Evolutionary conservation across 2,113 vertebrate species (phyloP).

Genomic region (Heterotis niloticus): DNA sequence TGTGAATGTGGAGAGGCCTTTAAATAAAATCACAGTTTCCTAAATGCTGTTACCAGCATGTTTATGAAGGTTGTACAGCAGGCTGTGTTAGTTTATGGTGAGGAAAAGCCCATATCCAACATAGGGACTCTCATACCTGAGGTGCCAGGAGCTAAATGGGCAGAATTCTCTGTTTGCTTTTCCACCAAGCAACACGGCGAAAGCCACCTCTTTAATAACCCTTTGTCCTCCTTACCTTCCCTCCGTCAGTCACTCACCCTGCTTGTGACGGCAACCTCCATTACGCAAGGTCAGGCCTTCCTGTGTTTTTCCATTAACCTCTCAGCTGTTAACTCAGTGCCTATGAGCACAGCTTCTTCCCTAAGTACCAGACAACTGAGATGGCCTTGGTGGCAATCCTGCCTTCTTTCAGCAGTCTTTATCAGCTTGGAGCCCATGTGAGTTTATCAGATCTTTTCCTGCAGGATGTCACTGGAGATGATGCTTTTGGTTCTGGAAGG

Average conservation of each 20-base stretch:
- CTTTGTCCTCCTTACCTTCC: neutral
- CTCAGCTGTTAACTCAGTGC: slow-evolving; percentile 17
- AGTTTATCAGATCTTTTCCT: neutral
- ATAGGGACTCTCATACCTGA: neutral
- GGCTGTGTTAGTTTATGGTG: no score
- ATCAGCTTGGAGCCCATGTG: neutral
- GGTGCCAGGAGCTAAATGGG: neutral
- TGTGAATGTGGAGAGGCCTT: no score
- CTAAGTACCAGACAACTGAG: slow-evolving; percentile 9
- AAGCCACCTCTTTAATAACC: neutral
- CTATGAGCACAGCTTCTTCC: neutral
- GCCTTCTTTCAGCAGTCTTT: neutral
- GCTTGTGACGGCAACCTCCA: slow-evolving; percentile 13
- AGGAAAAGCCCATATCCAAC: neutral
- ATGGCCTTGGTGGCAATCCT: neutral
- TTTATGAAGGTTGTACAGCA: no score
- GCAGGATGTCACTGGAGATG: neutral
- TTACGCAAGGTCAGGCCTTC: slow-evolving; percentile 19
- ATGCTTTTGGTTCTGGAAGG: neutral
- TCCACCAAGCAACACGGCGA: neutral
- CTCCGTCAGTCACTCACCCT: neutral
- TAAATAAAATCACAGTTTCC: no score
- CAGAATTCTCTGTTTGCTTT: neutral
- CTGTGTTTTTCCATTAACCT: slow-evolving; percentile 29
- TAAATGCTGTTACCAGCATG: no score